A percentile compares a stretch with the other conserved stretches of the same genome.
Evolutionary conservation across 2,113 vertebrate genomes (phyloP).

Genomic region (Glaucomys volans): DNA sequence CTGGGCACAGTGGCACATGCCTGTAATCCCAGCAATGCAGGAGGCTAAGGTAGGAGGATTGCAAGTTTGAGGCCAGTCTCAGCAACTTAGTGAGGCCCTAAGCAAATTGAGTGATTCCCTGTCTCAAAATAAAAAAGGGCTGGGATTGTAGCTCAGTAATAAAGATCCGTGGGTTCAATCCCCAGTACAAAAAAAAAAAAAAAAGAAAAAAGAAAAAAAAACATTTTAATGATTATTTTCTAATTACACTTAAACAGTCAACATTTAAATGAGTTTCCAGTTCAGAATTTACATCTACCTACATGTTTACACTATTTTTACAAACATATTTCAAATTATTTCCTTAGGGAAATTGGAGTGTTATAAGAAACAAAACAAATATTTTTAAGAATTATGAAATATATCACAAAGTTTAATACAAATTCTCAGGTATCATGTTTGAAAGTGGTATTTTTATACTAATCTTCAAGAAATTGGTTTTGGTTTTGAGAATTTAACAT

Average conservation of each 20-base stretch:
- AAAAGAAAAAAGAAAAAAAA: too few species aligned
- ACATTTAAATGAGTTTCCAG: neutral
- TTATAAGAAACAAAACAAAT: neutral
- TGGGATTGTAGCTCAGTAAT: too few species aligned
- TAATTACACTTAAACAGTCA: neutral
- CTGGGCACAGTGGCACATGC: too few species aligned
- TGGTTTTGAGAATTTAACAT: neutral
- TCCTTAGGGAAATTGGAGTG: neutral
- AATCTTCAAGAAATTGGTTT: neutral
- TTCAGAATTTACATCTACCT: neutral
- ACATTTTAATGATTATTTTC: neutral
- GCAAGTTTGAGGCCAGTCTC: too few species aligned
- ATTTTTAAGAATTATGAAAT: conserved; percentile 20
- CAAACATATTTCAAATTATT: conserved; percentile 21
- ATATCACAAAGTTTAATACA: neutral
- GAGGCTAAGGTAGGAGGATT: too few species aligned
- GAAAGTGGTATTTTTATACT: neutral
- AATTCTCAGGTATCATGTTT: neutral
- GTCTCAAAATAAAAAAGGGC: too few species aligned
- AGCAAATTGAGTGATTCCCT: too few species aligned
- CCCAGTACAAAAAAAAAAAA: too few species aligned
- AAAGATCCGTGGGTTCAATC: too few species aligned
- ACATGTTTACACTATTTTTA: neutral
- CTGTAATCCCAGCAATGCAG: too few species aligned
- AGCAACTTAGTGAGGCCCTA: too few species aligned